phyloP scores from a whole-genome alignment of 2,888 invertebrate genomes.

The Cataglyphis livida region DNA sequence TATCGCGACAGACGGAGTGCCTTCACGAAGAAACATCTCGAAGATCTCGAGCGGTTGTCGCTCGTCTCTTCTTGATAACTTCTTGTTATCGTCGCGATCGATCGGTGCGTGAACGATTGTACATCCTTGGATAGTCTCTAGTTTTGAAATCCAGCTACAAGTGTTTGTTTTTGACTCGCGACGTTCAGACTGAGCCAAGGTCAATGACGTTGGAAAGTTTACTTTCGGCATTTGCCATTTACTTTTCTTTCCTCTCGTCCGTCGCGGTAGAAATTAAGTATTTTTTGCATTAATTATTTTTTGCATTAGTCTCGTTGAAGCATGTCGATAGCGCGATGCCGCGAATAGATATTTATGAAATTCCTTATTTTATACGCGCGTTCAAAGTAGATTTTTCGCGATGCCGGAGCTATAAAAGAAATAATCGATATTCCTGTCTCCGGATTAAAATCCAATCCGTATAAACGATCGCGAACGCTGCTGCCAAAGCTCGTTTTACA shows the following conservation, averaged over 20 bases:
- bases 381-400: conserved; percentile 48
- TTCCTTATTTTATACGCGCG: conserved; percentile 41
- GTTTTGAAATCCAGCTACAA: conserved; percentile 25
- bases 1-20: conserved; percentile 41
- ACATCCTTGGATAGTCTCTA: conserved; percentile 23
- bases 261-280: conserved; percentile 7
- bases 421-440: conserved; percentile 56
- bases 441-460: conserved; percentile 54
- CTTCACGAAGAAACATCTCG: conserved; percentile 16
- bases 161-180: background rate
- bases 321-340: background rate
- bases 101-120: conserved; percentile 26
- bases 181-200: conserved; percentile 32
- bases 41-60: conserved; percentile 28
- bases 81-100: conserved; percentile 37
- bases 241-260: conserved; percentile 3
- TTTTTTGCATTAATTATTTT: conserved; percentile 34
- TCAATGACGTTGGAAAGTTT: conserved; percentile 38
- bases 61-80: conserved; percentile 29
- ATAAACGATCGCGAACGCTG: conserved; percentile 51
- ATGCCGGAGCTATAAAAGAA: conserved; percentile 16
- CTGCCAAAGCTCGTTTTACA: conserved; percentile 55
- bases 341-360: conserved; percentile 48
- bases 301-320: background rate
- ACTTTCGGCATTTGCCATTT: conserved; percentile 24